These are phyloP conservation scores for Lottia scabra DNA, from an alignment of 2,888 invertebrate species.

Conservation along the genomic window DNA sequence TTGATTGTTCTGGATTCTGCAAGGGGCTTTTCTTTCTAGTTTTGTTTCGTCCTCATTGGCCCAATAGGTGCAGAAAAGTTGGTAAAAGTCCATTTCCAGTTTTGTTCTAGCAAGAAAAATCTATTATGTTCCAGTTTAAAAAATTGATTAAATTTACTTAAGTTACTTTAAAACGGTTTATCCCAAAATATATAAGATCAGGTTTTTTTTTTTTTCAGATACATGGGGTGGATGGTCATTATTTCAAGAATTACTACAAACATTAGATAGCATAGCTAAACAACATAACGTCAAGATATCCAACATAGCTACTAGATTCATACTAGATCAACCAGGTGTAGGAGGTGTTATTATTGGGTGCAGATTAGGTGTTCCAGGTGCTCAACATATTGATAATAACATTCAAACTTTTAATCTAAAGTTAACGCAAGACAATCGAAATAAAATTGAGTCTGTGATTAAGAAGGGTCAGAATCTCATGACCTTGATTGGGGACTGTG, in stretches of 20 bases:
- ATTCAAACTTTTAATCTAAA: background rate
- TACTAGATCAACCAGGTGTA: conserved; percentile 10
- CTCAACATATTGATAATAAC: conserved; percentile 13
- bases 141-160: too few species aligned
- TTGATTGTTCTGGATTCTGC: too few species aligned
- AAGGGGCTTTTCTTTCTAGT: too few species aligned
- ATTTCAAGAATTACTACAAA: conserved; percentile 13
- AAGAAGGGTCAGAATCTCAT: conserved; percentile 11
- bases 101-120: too few species aligned
- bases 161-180: too few species aligned
- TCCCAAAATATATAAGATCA: too few species aligned
- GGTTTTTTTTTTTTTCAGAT: conserved; percentile 11
- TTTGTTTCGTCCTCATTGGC: too few species aligned
- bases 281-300: conserved; percentile 7
- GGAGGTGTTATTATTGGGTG: conserved; percentile 16
- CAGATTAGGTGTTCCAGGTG: conserved; percentile 11
- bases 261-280: conserved; percentile 8
- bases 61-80: too few species aligned
- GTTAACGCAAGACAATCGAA: background rate
- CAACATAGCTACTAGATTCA: conserved; percentile 10
- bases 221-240: conserved; percentile 12
- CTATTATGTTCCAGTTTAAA: too few species aligned
- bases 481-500: conserved; percentile 7
- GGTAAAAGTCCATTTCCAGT: too few species aligned
- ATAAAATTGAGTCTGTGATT: conserved; percentile 7